Evolutionary conservation across 1,140 invertebrate genomes (phyloP), one percentile per base, ranked within the genome.

Genomic region (Lepidostoma basale): DNA sequence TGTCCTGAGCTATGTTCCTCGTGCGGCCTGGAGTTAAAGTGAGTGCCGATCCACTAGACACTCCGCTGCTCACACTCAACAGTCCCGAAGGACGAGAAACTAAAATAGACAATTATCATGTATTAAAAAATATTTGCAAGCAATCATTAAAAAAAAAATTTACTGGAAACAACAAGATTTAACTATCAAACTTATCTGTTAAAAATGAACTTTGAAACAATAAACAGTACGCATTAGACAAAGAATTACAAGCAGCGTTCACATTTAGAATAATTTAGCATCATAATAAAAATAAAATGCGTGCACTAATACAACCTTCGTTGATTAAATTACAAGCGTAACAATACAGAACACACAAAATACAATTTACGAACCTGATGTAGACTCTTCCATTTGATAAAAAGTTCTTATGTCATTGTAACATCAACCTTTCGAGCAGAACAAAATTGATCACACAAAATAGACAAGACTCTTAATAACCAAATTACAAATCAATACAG

Each of bases 1-100:
- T 92, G 75, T 93, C 92, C 78, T 91, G 88, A 77, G 92, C 89
- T 74, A 93, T 90, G 79, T 92, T 92, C 72, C 90, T 84, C 58
- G 88, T 88, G 73, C 89, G 84, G 39, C 89, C 89, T 39, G 90
- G 90, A 70, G 90, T 91, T 69, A 90, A 78, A 58, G 89, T 86
- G 68, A 90, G 80, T 67, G 88, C 86, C 10, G 90, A 88, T 10
- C 78, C 78, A 62, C 54, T 67, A 47, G 76, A 74, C 1, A 20
- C 56, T 10, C 62, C 39, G 42, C 56, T 59, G 8, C 20, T 23
- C 60, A 79, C 74, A 22, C 77, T 67, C 16, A 68, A 62, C n/a
- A 65, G 30, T 4, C 63, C 70, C 2, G 64, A 6, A 5, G 70
- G 63, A 30, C 66, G 49, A 9, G 70, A 68, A 40, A 62, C 70